Base-by-base conservation (phyloP, 2,113 vertebrate species). In the Equus quagga region DNA sequence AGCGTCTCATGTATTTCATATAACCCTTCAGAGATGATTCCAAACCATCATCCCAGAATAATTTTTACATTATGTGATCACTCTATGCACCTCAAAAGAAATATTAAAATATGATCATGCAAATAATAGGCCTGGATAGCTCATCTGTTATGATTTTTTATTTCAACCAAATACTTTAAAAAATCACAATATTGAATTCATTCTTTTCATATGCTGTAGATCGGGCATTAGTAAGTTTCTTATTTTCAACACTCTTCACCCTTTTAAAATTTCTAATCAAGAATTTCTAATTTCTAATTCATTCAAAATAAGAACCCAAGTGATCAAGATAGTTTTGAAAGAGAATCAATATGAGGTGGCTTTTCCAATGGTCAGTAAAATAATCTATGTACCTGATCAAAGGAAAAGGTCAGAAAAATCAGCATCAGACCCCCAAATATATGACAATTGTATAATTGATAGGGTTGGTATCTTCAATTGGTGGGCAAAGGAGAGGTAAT, bases 311-410 rank as follows among this genome's bases (percentile, higher is more conserved):
- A 46, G 41, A 89, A 76, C 14, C 4, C 69, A 67, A 14, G 6
- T 69, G 13, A 58, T 26, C 2, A 80, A 81, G 31, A 28, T 70
- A 14, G 3, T 24, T 92, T 88, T 76, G 24, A 31, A 24, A 73
- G 15, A 87, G 10, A 86, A 89, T 31, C 9, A 56, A 41, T 26
- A 15, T 80, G 24, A 79, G 1, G 1, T 85, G 8, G 1, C 21
- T 93, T 67, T 89, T 85, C 31, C 56, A 82, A 8, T 51, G 84
- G 23, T 90, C 5, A 70, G 15, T 60, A 82, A 96, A 89, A 92
- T 58, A 51, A 70, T 54, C 9, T 49, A 41, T 31, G 8, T 6
- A 65, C 21, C 1, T 56, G n/a, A 76, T 69, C 9, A 73, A 90
- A 80, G 28, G 23, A 5, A 80, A 91, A 44, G 6, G 12, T 0